phyloP scores from a whole-genome alignment of 1,140 invertebrate species.

The Habropoda laboriosa region DNA sequence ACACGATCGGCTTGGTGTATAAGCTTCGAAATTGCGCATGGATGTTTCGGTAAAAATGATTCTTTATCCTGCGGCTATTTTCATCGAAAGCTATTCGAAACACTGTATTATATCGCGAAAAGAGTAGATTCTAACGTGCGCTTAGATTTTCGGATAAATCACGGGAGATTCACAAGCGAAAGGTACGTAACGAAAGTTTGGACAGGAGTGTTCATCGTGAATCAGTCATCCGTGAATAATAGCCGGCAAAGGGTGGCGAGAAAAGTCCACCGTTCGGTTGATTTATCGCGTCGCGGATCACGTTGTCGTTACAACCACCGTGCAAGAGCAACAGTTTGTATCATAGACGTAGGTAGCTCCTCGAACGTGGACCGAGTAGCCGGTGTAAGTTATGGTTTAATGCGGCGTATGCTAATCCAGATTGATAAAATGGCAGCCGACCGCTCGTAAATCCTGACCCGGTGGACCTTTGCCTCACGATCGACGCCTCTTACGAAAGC shows the following conservation, averaged over 20 bases:
- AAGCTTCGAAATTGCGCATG: neutral
- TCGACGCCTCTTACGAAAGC: slow-evolving; percentile 54
- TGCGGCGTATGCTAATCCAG: slow-evolving; percentile 77
- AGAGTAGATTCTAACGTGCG: no score
- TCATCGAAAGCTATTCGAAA: neutral
- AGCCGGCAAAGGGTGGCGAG: slow-evolving; percentile 13
- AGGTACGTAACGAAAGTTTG: neutral
- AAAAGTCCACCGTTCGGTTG: slow-evolving; percentile 11
- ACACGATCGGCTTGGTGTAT: neutral
- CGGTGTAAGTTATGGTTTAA: slow-evolving; percentile 74
- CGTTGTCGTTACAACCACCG: slow-evolving; percentile 12
- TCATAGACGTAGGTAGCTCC: slow-evolving; percentile 42
- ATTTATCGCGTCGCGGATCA: slow-evolving; percentile 45
- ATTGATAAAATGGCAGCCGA: slow-evolving; percentile 75
- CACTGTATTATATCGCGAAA: neutral
- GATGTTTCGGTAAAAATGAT: no score
- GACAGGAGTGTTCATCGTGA: neutral
- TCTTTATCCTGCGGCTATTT: no score
- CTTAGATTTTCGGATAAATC: slow-evolving; percentile 5
- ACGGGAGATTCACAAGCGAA: neutral
- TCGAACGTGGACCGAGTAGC: slow-evolving; percentile 22
- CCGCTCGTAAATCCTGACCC: slow-evolving; percentile 71
- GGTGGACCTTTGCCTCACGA: slow-evolving; percentile 59
- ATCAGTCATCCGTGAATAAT: slow-evolving; percentile 37
- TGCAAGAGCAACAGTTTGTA: slow-evolving; percentile 14